A percentile compares a stretch with the other conserved stretches of the same genome.
Conservation (phyloP, 2,113 vertebrate species). For the Prionailurus viverrinus region DNA sequence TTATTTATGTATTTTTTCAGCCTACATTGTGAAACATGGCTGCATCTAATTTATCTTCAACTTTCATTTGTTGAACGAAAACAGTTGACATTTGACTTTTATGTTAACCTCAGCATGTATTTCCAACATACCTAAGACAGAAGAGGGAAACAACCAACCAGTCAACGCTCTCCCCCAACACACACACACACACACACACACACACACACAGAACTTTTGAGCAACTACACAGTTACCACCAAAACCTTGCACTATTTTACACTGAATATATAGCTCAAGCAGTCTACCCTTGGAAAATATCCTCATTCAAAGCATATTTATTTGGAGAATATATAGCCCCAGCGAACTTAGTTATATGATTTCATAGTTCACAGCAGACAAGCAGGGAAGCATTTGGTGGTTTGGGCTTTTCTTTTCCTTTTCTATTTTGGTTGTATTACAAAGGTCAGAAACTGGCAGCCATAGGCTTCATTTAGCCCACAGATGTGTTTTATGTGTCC, state of each 20-base stretch:
- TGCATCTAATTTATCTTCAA: conserved; percentile 1
- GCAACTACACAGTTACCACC: background rate
- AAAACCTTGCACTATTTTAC: background rate
- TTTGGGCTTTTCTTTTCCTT: background rate
- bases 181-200: background rate
- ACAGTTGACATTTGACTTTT: conserved; percentile 4
- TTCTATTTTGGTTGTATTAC: background rate
- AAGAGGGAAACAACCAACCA: background rate
- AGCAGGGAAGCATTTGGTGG: background rate
- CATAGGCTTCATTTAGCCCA: background rate
- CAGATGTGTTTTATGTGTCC: background rate
- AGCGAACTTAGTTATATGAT: background rate
- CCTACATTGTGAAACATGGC: background rate
- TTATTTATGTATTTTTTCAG: background rate
- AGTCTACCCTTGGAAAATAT: background rate
- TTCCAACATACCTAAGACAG: background rate
- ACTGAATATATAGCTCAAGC: background rate
- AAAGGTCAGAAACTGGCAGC: background rate
- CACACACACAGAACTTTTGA: background rate
- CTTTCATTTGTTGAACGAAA: background rate
- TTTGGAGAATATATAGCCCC: too few relatives aligned
- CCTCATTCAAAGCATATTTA: background rate
- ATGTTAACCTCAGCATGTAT: background rate
- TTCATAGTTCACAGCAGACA: background rate
- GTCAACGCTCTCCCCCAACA: fast-evolving